phyloP scores from a whole-genome alignment of 1,140 invertebrate genomes.

The Telenomus remus region DNA sequence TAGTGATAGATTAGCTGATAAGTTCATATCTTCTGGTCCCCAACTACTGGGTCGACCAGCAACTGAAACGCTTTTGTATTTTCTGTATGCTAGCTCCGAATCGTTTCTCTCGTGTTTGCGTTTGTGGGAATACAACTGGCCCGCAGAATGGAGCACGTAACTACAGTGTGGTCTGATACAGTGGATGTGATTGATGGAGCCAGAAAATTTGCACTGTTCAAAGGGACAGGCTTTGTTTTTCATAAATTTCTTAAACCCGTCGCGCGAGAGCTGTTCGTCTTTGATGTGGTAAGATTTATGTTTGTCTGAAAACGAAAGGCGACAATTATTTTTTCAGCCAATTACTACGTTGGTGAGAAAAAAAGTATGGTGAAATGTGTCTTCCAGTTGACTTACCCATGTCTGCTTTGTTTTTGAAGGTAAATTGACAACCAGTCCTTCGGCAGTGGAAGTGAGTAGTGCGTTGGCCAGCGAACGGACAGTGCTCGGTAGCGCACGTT shows the following conservation, averaged over 20 bases:
- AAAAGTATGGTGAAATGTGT: not conserved
- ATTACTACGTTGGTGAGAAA: not conserved
- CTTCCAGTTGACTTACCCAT: slow-evolving; percentile 86
- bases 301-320: slow-evolving; percentile 85
- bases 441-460: slow-evolving; percentile 99
- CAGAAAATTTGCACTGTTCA: slow-evolving; percentile 92
- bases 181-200: slow-evolving; percentile 98
- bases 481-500: slow-evolving; percentile 90
- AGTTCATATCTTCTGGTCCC: slow-evolving; percentile 51
- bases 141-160: slow-evolving; percentile 96
- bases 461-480: slow-evolving; percentile 94
- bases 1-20: slow-evolving; percentile 65
- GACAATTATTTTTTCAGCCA: slow-evolving; percentile 13
- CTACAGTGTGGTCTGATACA: slow-evolving; percentile 96
- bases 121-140: slow-evolving; percentile 98
- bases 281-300: slow-evolving; percentile 99
- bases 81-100: slow-evolving; percentile 88
- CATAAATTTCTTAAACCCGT: slow-evolving; percentile 99
- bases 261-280: slow-evolving; percentile 94
- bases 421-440: slow-evolving; percentile 91
- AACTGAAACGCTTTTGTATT: slow-evolving; percentile 81
- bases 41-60: slow-evolving; percentile 59
- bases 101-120: slow-evolving; percentile 96
- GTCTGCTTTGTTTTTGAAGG: slow-evolving; percentile 99
- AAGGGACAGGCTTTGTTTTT: slow-evolving; percentile 96